These are phyloP conservation scores for Cantharis flavilabris DNA, from an alignment of 2,888 invertebrate genomes.

Conservation along the genomic window DNA sequence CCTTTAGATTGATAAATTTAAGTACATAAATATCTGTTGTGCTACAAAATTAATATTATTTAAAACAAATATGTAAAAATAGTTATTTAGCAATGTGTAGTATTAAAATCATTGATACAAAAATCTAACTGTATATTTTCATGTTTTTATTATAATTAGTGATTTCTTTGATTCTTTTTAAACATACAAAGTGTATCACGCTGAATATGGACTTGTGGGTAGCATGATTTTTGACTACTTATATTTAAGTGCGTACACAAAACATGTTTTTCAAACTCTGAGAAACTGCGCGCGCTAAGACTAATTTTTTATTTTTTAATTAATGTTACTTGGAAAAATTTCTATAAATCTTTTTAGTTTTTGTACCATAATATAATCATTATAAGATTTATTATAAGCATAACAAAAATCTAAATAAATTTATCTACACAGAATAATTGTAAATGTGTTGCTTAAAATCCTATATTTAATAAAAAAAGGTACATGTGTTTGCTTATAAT, in stretches of 20 bases:
- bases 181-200: neutral
- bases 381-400: conserved; percentile 35
- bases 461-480: neutral
- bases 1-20: conserved; percentile 42
- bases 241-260: conserved; percentile 1
- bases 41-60: conserved; percentile 45
- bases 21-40: conserved; percentile 50
- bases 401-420: conserved; percentile 25
- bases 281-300: neutral
- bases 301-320: neutral
- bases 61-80: conserved; percentile 51
- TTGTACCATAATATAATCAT: conserved; percentile 25
- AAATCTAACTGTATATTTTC: conserved; percentile 10
- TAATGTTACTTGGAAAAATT: conserved; percentile 6
- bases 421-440: conserved; percentile 14
- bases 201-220: neutral
- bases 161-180: neutral
- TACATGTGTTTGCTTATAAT: neutral
- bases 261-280: neutral
- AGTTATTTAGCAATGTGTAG: conserved; percentile 31
- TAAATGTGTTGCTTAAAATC: neutral
- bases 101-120: conserved; percentile 28
- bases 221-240: neutral
- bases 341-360: conserved; percentile 35
- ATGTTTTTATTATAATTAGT: conserved; percentile 6